Evolutionary conservation across 2,888 invertebrate genomes (phyloP), one percentile per base, ranked within the genome.

Genomic region (Ypsolopha scabrella): DNA sequence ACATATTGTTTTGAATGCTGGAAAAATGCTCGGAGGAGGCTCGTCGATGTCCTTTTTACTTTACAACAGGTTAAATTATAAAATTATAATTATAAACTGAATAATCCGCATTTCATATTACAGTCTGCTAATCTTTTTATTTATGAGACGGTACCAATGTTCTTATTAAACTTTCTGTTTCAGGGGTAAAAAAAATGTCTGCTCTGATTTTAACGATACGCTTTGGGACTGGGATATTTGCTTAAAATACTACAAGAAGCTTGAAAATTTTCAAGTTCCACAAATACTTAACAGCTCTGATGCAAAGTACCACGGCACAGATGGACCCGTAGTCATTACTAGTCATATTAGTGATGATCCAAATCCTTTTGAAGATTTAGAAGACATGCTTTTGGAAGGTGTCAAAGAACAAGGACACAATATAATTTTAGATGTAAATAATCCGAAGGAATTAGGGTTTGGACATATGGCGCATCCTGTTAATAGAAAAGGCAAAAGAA

Each of bases 1-100:
- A 41, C 24, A 41, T 9, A 10, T 51, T 7, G 13, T 38, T n/a
- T 44, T 14, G n/a, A 44, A 14, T 11, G 24, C 36, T 6, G 51
- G 46, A 2, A 51, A 51, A 24, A 51, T 46, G 51, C 47, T 51
- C 6, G 51, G 51, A 10, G 46, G 49, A 33, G 37, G 51, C n/a
- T 51, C 51, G 6, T 46, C 46, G 11, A 11, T 46, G 34, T 14
- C n/a, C 36, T 44, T 39, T 11, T 55, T 55, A 67, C 8, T 54
- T 61, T 13, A 65, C 64, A 4, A 59, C 60, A 39, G 55, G 57
- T 10, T 46, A 55, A n/a, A n/a, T n/a, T n/a, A n/a, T n/a, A n/a
- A n/a, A n/a, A n/a, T n/a, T n/a, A n/a, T n/a, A n/a, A n/a, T n/a
- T n/a, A n/a, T n/a, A n/a, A n/a, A n/a, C n/a, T n/a, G n/a, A n/a